Conservation (phyloP, 2,888 invertebrate species). For the Chromoteleia sp. region DNA sequence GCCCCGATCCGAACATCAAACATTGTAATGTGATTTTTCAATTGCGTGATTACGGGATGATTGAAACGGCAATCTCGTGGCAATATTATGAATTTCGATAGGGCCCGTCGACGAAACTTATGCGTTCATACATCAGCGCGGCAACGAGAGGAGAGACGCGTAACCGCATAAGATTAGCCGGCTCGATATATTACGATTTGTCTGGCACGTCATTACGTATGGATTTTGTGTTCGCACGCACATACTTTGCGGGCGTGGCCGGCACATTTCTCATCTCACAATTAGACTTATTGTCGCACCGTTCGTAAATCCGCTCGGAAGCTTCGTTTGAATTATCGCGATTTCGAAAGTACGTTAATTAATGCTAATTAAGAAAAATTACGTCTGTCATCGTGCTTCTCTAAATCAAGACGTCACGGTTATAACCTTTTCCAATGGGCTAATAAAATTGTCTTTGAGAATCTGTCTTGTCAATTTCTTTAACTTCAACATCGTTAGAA, state of each 20-base stretch:
- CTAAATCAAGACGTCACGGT: slow-evolving; percentile 33
- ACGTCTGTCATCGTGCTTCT: slow-evolving; percentile 27
- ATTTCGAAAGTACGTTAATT: slow-evolving; percentile 33
- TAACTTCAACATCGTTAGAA: too few relatives aligned
- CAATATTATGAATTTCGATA: slow-evolving; percentile 64
- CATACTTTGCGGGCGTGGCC: slow-evolving; percentile 68
- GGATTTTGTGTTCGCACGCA: slow-evolving; percentile 70
- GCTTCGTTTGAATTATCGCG: slow-evolving; percentile 45
- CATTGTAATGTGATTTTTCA: slow-evolving; percentile 45
- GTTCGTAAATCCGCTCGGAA: slow-evolving; percentile 69
- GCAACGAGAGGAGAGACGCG: slow-evolving; percentile 48
- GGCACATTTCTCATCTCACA: slow-evolving; percentile 70
- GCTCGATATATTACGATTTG: slow-evolving; percentile 72
- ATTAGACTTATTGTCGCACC: slow-evolving; percentile 72
- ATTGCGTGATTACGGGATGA: slow-evolving; percentile 28
- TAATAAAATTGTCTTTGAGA: background rate
- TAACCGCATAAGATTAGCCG: slow-evolving; percentile 63
- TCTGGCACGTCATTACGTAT: slow-evolving; percentile 70
- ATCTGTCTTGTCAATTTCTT: background rate
- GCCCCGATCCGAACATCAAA: slow-evolving; percentile 7
- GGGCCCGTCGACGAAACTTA: slow-evolving; percentile 40
- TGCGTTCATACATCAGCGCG: slow-evolving; percentile 58
- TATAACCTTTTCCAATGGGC: background rate
- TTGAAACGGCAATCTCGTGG: slow-evolving; percentile 21
- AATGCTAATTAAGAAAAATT: slow-evolving; percentile 58